A percentile compares a stretch with the other conserved stretches of the same genome.
Evolutionary conservation across 2,797 vertebrate genomes (phyloP).

Genomic region (Artibeus jamaicensis): DNA sequence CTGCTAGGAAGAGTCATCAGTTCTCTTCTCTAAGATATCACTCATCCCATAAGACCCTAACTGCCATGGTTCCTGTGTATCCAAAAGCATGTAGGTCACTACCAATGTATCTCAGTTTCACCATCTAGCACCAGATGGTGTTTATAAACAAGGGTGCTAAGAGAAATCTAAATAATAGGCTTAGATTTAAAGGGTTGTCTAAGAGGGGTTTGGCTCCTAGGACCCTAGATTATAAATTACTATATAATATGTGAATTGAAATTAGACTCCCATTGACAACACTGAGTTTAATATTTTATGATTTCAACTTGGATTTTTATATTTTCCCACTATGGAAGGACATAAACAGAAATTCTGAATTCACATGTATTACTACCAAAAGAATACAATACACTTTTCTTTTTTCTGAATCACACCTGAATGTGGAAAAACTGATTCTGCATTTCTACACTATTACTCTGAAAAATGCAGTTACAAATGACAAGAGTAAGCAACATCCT

Average conservation of each 20-base stretch:
- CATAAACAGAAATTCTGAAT: constrained; percentile 33
- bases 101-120: constrained; percentile 27
- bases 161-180: constrained; percentile 46
- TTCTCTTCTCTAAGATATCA: constrained; percentile 41
- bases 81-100: background rate
- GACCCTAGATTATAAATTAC: constrained; percentile 42
- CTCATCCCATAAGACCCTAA: background rate
- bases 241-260: constrained; percentile 9
- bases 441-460: background rate
- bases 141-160: constrained; percentile 47
- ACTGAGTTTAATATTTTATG: constrained; percentile 31
- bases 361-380: constrained; percentile 8
- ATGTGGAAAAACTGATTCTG: background rate
- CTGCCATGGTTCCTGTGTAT: background rate
- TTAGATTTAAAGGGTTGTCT: constrained; percentile 40
- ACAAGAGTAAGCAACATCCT: background rate
- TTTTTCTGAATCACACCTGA: background rate
- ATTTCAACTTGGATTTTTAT: constrained; percentile 17
- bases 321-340: background rate
- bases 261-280: background rate
- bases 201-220: constrained; percentile 19
- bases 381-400: background rate
- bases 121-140: constrained; percentile 56
- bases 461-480: background rate
- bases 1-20: background rate